Evolutionary conservation across 64 coral and sea anemone species (phyloP).

Genomic region (Montipora foliosa): DNA sequence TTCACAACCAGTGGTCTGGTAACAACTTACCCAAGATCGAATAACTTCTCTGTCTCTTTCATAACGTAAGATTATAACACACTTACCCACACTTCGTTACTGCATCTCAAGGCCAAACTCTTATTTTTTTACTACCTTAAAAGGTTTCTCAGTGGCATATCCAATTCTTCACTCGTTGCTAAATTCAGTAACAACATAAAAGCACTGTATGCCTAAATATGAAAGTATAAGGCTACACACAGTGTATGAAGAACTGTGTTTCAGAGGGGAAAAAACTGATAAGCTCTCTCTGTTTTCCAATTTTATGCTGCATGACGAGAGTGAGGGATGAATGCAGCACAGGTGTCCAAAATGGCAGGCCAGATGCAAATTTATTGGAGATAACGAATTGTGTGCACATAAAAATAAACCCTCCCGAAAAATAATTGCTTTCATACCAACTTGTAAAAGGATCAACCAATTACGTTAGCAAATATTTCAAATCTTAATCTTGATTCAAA

Average conservation of each 20-base stretch:
- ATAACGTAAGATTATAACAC: not conserved
- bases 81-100: not conserved
- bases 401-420: not conserved
- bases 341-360: not conserved
- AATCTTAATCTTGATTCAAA: too few relatives aligned
- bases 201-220: not conserved
- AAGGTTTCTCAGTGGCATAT: not conserved
- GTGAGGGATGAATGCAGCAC: not conserved
- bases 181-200: not conserved
- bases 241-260: not conserved
- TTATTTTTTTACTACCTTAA: not conserved
- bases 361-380: too few relatives aligned
- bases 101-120: not conserved
- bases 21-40: not conserved
- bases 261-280: too few relatives aligned
- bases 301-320: not conserved
- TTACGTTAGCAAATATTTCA: not conserved
- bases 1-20: not conserved
- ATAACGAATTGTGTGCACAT: too few relatives aligned
- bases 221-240: not conserved
- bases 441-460: slow-evolving; percentile 1
- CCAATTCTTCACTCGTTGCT: not conserved
- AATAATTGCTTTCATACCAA: not conserved
- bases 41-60: not conserved
- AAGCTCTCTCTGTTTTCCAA: too few relatives aligned